Evolutionary conservation across 2,797 vertebrate species (phyloP), one percentile per base, ranked within the genome.

Genomic region (Paguma larvata): DNA sequence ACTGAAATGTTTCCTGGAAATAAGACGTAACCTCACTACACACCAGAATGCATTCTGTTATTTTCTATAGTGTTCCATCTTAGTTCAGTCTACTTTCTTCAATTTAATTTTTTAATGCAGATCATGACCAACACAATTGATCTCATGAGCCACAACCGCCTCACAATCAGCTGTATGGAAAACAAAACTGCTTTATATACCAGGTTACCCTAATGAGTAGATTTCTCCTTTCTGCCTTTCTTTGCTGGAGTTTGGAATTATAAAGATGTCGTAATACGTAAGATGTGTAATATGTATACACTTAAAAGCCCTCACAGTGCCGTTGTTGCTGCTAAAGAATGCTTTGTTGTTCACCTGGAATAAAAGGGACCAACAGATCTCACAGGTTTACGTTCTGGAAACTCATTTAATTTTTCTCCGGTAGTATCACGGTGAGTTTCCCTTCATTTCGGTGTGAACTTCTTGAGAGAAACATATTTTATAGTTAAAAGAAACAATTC

Each of bases 401-500:
- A 92, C 21, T 46, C 27, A 84, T 68, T 84, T 78, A 53, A 27
- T 62, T 86, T 91, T 86, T 68, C 62, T 80, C 30, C 32, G 38
- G 16, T 86, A n/a, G 12, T 32, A 32, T 59, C n/a, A 78, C 14
- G 25, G 13, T 38, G 12, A 14, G 1, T 80, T 70, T 91, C 56
- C 46, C 83, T 93, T 75, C 14, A 53, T 4, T 85, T 32, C 16
- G 18, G 44, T 8, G 5, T 67, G 38, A 86, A 41, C 59, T 94
- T 95, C 67, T 44, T 90, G 62, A 95, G 41, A 73, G 9, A 59
- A 92, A 32, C 23, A 56, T 19, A 63, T 51, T 94, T 83, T 46
- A 18, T 38, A 51, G 80, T 89, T 88, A 53, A 94, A 68, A 92
- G 78, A 96, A 98, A 96, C 62, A 97, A 92, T 95, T 90, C 41